Base-by-base conservation (phyloP, 2,888 invertebrate species). In the Hydraecia micacea region DNA sequence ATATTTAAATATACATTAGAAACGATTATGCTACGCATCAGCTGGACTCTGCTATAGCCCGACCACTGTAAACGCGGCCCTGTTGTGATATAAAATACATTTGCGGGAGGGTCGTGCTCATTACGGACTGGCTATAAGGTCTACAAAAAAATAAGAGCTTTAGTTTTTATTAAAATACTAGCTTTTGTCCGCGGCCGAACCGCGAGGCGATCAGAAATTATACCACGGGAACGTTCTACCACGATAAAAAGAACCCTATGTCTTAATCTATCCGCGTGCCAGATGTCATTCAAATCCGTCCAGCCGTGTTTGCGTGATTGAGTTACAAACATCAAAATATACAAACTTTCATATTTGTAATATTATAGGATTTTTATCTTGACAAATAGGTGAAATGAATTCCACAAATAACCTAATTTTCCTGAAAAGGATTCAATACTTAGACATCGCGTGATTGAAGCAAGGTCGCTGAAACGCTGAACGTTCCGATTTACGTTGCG, bases 401-500 rank as follows among this genome's bases (percentile, higher is more conserved):
- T 11, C 28, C 7, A 76, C 39, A 42, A 76, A 58, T 76, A 81
- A 81, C 58, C 76, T 58, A 75, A 81, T 76, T 77, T 8, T 68
- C 58, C 25, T 60, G 25, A 15, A 76, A 70, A 81, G 65, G 76
- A 81, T 66, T 36, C 81, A 66, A 65, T 36, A n/a, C 46, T 60
- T n/a, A 65, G 66, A 67, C 52, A 79, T 82, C 55, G 82, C 82
- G 82, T 82, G 82, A 46, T 74, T 42, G 49, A 1, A 49, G 46
- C 79, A 82, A 82, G 84, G 84, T 83, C 68, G 67, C 46, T 71
- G 21, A 58, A 78, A 79, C n/a, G 5, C 28, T 74, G 39, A 71
- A 83, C 18, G 63, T 72, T 74, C 49, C 21, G 70, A 81, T 83
- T 79, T 71, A 25, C 21, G 63, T 81, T 78, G 81, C 81, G 81